Percentiles rank a stretch among this genome's conserved stretches.
These are phyloP conservation scores for Propithecus coquereli DNA, from an alignment of 2,113 vertebrate genomes.

Conservation along the genomic window DNA sequence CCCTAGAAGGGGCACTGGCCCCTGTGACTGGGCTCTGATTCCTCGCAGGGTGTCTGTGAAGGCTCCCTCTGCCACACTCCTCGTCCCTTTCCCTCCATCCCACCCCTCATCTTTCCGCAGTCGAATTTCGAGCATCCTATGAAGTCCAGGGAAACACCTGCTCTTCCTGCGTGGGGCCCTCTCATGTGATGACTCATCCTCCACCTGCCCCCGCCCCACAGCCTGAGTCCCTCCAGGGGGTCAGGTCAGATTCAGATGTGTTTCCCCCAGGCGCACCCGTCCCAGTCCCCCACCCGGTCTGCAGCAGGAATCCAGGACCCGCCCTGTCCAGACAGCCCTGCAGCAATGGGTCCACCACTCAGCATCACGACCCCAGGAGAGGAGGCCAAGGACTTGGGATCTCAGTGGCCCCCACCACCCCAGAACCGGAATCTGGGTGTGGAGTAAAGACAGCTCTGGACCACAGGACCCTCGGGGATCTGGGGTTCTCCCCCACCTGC, in stretches of 20 bases:
- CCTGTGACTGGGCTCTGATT: background rate
- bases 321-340: background rate
- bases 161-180: background rate
- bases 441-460: background rate
- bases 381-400: background rate
- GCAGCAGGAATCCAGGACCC: accelerated
- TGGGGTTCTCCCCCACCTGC: too few relatives aligned
- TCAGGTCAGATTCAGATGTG: background rate
- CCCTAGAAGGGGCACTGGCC: background rate
- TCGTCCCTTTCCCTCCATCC: background rate
- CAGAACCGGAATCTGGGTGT: background rate
- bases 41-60: background rate
- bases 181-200: too few relatives aligned
- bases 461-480: background rate
- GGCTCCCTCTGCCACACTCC: background rate
- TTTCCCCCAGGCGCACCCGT: too few relatives aligned
- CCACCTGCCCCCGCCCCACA: background rate
- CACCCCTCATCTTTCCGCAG: background rate
- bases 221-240: background rate
- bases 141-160: background rate
- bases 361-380: accelerated
- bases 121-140: background rate
- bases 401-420: background rate
- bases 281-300: background rate
- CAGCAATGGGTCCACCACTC: too few relatives aligned